These are phyloP conservation scores for Megatriorchis doriae DNA, from an alignment of 2,113 vertebrate genomes.

Conservation along the genomic window DNA sequence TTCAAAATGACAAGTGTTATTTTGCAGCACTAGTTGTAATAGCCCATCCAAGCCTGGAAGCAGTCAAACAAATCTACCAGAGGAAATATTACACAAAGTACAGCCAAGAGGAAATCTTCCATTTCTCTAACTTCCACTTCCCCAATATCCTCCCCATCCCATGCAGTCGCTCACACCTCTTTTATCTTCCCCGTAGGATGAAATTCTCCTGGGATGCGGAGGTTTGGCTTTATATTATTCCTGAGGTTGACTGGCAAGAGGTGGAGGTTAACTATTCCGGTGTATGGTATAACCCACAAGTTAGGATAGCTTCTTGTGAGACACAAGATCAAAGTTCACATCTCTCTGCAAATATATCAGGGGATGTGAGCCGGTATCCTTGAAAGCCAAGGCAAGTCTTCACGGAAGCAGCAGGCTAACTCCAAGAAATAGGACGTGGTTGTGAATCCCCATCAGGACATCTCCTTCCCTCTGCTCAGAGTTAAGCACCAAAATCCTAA, in stretches of 20 bases:
- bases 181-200: neutral
- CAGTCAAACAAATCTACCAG: neutral
- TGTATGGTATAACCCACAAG: neutral
- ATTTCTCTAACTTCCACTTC: neutral
- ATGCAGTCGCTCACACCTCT: neutral
- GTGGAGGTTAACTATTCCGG: neutral
- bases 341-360: neutral
- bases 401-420: neutral
- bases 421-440: neutral
- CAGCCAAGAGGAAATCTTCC: neutral
- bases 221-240: neutral
- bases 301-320: neutral
- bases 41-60: neutral
- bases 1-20: neutral
- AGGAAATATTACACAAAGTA: neutral
- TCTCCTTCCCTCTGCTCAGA: neutral
- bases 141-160: neutral
- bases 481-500: neutral
- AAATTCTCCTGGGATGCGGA: neutral
- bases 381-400: neutral
- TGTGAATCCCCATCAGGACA: neutral
- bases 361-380: neutral
- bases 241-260: neutral
- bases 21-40: neutral
- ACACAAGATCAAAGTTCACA: neutral